These are phyloP conservation scores for Philonicus albiceps DNA, from an alignment of 2,888 invertebrate genomes.

Conservation along the genomic window DNA sequence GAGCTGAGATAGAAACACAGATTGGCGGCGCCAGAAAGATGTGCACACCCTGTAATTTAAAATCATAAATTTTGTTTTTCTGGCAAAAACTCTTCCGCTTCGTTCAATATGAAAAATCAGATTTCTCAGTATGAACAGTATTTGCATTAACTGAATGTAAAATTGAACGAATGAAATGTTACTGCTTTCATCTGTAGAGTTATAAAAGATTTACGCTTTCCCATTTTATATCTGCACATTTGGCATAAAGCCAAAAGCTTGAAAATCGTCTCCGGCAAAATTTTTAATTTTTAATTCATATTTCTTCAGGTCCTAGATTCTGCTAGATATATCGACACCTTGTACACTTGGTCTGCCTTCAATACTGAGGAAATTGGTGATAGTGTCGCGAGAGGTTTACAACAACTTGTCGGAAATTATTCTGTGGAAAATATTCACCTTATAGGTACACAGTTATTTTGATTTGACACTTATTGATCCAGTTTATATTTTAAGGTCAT, in stretches of 20 bases:
- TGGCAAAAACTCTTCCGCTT: too few relatives aligned
- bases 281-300: neutral
- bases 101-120: too few relatives aligned
- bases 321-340: slow-evolving; percentile 57
- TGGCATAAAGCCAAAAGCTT: neutral
- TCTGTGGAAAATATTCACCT: slow-evolving; percentile 56
- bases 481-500: slow-evolving; percentile 54
- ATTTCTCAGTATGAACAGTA: neutral
- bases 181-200: neutral
- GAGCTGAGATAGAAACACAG: too few relatives aligned
- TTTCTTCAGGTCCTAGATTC: slow-evolving; percentile 57
- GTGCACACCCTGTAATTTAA: too few relatives aligned
- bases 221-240: neutral
- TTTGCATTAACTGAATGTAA: neutral
- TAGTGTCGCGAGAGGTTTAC: slow-evolving; percentile 56
- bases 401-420: slow-evolving; percentile 54
- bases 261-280: neutral
- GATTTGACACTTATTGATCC: neutral
- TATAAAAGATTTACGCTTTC: neutral
- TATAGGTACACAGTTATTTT: slow-evolving; percentile 52
- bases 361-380: slow-evolving; percentile 60
- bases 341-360: slow-evolving; percentile 61
- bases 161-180: neutral
- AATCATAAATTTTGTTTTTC: too few relatives aligned
- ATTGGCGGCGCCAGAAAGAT: too few relatives aligned